Evolutionary conservation across 2,888 invertebrate genomes (phyloP).

Genomic region (Polyommatus iphigenia): DNA sequence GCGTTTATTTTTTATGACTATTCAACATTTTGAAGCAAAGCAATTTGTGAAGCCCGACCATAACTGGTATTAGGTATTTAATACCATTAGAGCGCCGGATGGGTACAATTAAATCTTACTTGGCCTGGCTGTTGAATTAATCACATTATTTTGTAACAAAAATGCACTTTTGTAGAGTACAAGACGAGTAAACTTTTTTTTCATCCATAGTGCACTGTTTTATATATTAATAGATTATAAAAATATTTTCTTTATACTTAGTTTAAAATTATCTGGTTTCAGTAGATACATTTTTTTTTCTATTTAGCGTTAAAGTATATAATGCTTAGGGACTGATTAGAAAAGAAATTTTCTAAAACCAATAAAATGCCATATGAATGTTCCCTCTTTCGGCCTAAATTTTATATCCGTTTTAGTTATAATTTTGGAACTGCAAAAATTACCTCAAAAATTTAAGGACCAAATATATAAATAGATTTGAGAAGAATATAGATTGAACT

Average conservation of each 20-base stretch:
- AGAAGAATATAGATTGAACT: neutral
- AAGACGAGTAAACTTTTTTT: neutral
- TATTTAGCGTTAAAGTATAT: neutral
- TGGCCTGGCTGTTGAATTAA: neutral
- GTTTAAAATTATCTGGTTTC: neutral
- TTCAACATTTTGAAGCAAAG: neutral
- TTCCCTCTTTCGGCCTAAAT: neutral
- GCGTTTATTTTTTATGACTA: conserved; percentile 13
- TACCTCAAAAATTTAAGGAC: conserved; percentile 11
- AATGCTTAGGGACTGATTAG: neutral
- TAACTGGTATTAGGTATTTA: neutral
- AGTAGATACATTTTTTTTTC: neutral
- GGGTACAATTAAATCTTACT: neutral
- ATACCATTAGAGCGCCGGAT: conserved; percentile 8
- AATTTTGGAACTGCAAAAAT: neutral
- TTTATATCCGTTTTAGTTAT: neutral
- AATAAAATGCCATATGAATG: neutral
- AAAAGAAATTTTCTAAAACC: neutral
- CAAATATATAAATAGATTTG: conserved; percentile 2
- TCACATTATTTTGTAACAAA: neutral
- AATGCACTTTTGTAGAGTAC: neutral
- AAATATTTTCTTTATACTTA: neutral
- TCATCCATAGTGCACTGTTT: neutral
- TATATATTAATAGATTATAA: neutral
- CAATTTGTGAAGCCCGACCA: neutral